phyloP scores from a whole-genome alignment of 2,797 vertebrate genomes.

The Erpetoichthys calabaricus region DNA sequence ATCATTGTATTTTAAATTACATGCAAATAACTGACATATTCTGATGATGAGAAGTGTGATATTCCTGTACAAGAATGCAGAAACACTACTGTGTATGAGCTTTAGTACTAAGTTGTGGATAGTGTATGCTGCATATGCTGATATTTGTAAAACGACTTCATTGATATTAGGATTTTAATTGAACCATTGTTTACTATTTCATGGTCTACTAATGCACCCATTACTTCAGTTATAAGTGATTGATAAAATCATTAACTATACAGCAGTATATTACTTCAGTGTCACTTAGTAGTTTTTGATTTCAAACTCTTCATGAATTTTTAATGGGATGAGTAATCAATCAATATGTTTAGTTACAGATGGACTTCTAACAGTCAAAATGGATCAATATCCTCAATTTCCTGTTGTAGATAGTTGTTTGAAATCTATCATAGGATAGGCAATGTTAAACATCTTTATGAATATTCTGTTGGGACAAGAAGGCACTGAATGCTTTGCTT shows the following conservation, averaged over 20 bases:
- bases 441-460: too few relatives aligned
- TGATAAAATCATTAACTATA: constrained; percentile 3
- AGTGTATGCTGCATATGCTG: too few relatives aligned
- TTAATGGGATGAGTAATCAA: constrained; percentile 12
- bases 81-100: too few relatives aligned
- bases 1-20: too few relatives aligned
- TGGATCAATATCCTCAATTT: constrained; percentile 9
- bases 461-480: too few relatives aligned
- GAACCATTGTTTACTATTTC: not conserved
- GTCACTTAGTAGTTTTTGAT: constrained; percentile 7
- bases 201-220: constrained; percentile 4
- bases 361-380: constrained; percentile 9
- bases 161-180: not conserved
- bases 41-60: too few relatives aligned
- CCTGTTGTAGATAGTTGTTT: constrained; percentile 1
- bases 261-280: not conserved
- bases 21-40: too few relatives aligned
- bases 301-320: constrained; percentile 11
- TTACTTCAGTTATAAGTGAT: constrained; percentile 6
- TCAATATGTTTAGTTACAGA: constrained; percentile 11
- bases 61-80: too few relatives aligned
- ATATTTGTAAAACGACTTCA: too few relatives aligned
- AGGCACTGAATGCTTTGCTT: too few relatives aligned
- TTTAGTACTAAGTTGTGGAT: too few relatives aligned
- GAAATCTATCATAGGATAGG: not conserved